Evolutionary conservation across 2,888 invertebrate genomes (phyloP), one percentile per base, ranked within the genome.

Genomic region (Acanthosepion esculentum): DNA sequence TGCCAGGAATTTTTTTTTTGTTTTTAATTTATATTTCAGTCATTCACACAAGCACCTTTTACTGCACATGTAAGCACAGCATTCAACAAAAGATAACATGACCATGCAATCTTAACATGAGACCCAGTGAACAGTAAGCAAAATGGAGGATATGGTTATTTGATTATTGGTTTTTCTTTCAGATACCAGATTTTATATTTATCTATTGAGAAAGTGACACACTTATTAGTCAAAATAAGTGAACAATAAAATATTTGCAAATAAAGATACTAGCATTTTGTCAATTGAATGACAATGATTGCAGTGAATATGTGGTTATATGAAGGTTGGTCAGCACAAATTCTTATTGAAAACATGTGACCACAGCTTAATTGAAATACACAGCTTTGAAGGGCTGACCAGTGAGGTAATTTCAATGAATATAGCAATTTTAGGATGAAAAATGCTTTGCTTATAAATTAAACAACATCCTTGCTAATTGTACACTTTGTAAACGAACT

Each of bases 401-500:
- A 78, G 78, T 78, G 78, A 78, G 29, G 78, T 78, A 78, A 26
- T 18, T 78, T 78, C 78, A 78, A 78, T 78, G 78, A 33, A 33
- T 78, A n/a, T n/a, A 78, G 78, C n/a, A 78, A 78, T 33, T 33
- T 78, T 15, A 78, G n/a, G 78, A 78, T 78, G 78, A 33, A 12
- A 78, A 78, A 78, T 78, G 78, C n/a, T 33, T 78, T 78, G 78
- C 78, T 78, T 78, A 78, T 78, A 78, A 78, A 78, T 78, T n/a
- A n/a, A 78, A 33, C 78, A 33, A 33, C n/a, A 78, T 7, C 78
- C 33, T 15, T 18, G 3, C 78, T n/a, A 10, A 33, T 18, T 78
- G 78, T 5, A 33, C n/a, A n/a, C 15, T 33, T n/a, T n/a, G 10
- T 2, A 78, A 33, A 78, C 15, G 78, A 78, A 15, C n/a, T 78